A percentile compares a stretch with the other conserved stretches of the same genome.
Evolutionary conservation across 2,888 invertebrate genomes (phyloP).

Genomic region (Odontothrips loti): DNA sequence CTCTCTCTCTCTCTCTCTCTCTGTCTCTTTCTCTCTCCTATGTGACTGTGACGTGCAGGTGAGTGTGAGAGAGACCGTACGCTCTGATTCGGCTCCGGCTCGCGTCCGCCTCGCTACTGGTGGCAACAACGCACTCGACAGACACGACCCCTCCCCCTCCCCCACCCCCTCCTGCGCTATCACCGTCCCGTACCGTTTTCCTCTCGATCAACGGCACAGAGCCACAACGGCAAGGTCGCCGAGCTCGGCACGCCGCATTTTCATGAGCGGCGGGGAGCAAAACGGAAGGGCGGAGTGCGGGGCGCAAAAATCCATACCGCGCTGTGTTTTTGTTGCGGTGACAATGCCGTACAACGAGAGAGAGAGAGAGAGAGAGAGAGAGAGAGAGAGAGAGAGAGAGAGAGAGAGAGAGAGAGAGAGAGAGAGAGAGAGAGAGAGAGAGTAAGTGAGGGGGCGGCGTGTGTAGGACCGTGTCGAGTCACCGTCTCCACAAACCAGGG

Average conservation of each 20-base stretch:
- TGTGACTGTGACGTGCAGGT: background rate
- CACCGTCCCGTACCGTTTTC: background rate
- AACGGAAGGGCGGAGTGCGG: too few relatives aligned
- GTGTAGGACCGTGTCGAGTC: background rate
- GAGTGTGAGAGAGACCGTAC: background rate
- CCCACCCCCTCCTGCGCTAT: background rate
- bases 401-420: too few relatives aligned
- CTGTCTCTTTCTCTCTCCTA: too few relatives aligned
- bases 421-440: too few relatives aligned
- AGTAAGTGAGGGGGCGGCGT: background rate
- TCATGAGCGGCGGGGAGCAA: background rate
- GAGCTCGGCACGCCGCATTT: background rate
- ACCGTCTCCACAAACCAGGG: background rate
- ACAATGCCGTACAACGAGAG: background rate
- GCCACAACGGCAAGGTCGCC: background rate
- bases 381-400: too few relatives aligned
- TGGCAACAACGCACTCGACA: too few relatives aligned
- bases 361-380: too few relatives aligned
- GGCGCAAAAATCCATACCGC: background rate
- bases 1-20: too few relatives aligned
- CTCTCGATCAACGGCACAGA: background rate
- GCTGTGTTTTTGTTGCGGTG: background rate
- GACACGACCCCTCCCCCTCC: background rate
- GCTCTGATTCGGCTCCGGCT: too few relatives aligned
- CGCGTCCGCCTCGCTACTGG: too few relatives aligned